Base-by-base conservation (phyloP, 2,797 vertebrate species). In the Cottoperca gobio region DNA sequence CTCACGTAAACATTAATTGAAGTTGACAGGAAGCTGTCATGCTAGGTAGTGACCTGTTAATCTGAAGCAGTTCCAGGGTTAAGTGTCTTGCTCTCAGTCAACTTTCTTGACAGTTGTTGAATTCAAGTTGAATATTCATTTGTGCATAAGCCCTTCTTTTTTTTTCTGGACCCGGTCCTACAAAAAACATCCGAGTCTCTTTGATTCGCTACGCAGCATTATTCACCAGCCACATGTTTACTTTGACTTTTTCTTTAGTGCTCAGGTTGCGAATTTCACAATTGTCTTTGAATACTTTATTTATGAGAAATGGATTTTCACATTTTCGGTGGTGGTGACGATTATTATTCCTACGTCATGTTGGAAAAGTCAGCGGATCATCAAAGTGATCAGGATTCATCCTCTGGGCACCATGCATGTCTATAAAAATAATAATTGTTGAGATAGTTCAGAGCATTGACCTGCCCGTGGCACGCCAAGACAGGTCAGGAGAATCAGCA, bases 141-240 rank as follows among this genome's bases (percentile, higher is more conserved):
- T 46, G 1, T 31, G 24, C n/a, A 42, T 53, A 23, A n/a, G 4
- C 12, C 59, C n/a, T n/a, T n/a, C n/a, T 33, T 16, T 35, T 26
- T 33, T 52, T 35, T n/a, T 45, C 9, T 39, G 26, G 21, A 54
- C 2, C 2, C 1, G 26, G 8, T 26, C n/a, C 37, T 35, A n/a
- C 14, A n/a, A 28, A 68, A 53, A n/a, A 16, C 21, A 72, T 50
- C 35, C 2, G 35, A 21, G 28, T 45, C 58, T 45, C 35, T 73
- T 46, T 19, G 26, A 54, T 12, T 58, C 0, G 0, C 45, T 35
- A 14, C n/a, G 19, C 19, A 35, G 26, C 8, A 2, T 45, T 76
- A 42, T 26, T 69, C 24, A 70, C 50, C 42, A 42, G 49, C 39
- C 57, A 23, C 16, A 31, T 28, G 17, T 35, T 46, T 8, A 54